Percentiles rank a stretch among this genome's conserved stretches.
phyloP scores from a whole-genome alignment of 2,888 invertebrate species.

The Argynnis bischoffii region DNA sequence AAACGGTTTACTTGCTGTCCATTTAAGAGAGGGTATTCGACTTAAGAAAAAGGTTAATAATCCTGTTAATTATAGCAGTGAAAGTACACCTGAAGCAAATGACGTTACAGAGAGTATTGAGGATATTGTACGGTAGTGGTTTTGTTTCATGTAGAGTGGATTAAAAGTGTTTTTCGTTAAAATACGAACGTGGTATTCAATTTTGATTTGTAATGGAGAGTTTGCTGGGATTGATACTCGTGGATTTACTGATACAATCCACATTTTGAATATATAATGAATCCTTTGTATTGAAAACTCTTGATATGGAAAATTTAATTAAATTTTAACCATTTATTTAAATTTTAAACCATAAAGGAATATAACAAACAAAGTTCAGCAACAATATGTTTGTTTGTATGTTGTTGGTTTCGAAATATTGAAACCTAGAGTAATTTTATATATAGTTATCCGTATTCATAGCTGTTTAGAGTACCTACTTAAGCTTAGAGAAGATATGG shows the following conservation, averaged over 20 bases:
- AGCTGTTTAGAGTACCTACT: constrained; percentile 10
- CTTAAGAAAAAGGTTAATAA: constrained; percentile 16
- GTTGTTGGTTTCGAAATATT: no score
- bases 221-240: no score
- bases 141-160: not conserved
- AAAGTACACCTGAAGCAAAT: constrained; percentile 25
- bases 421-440: no score
- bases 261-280: no score
- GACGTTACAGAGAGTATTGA: constrained; percentile 12
- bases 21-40: constrained; percentile 11
- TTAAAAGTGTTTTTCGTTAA: not conserved
- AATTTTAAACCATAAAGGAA: no score
- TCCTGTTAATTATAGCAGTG: constrained; percentile 19
- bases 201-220: no score
- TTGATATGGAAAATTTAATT: no score
- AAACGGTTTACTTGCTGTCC: constrained; percentile 40
- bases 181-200: no score
- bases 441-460: not conserved
- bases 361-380: no score
- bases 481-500: constrained; percentile 22
- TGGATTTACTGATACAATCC: no score
- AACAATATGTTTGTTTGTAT: not conserved
- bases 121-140: not conserved
- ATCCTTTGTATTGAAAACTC: no score
- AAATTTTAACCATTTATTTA: no score